Conservation (phyloP, 2,888 invertebrate genomes). For the Tethea ocularis region DNA sequence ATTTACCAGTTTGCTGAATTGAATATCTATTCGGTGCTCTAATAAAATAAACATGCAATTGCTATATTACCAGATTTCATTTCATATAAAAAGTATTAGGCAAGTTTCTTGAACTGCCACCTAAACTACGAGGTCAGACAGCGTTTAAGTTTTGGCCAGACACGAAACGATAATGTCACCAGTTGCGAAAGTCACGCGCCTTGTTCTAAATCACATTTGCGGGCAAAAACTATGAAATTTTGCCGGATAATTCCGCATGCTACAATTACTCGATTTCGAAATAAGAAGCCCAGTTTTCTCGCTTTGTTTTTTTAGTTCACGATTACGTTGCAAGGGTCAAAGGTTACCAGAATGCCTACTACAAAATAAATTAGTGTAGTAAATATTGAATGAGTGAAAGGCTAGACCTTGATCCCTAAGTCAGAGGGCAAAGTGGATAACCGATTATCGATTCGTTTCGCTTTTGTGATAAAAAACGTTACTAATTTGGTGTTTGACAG, state of each 20-base stretch:
- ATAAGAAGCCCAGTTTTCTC: slow-evolving; percentile 47
- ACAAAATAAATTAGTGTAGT: slow-evolving; percentile 31
- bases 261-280: slow-evolving; percentile 57
- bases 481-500: slow-evolving; percentile 6
- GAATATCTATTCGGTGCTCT: not conserved
- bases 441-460: slow-evolving; percentile 16
- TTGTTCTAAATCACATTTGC: slow-evolving; percentile 64
- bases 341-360: slow-evolving; percentile 57
- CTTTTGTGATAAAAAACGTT: slow-evolving; percentile 6
- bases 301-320: slow-evolving; percentile 46
- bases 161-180: slow-evolving; percentile 73
- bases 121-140: slow-evolving; percentile 67
- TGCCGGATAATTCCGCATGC: slow-evolving; percentile 54
- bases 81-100: slow-evolving; percentile 31
- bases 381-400: slow-evolving; percentile 45
- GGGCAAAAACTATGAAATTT: slow-evolving; percentile 61
- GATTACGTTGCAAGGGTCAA: slow-evolving; percentile 45
- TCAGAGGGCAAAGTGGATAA: slow-evolving; percentile 41
- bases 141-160: slow-evolving; percentile 69
- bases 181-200: slow-evolving; percentile 77
- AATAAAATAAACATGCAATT: slow-evolving; percentile 6
- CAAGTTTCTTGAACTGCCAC: slow-evolving; percentile 32
- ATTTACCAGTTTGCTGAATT: not conserved
- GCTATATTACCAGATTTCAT: slow-evolving; percentile 29
- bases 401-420: slow-evolving; percentile 39